Conservation (phyloP, 2,113 vertebrate species). For the Uria lomvia region DNA sequence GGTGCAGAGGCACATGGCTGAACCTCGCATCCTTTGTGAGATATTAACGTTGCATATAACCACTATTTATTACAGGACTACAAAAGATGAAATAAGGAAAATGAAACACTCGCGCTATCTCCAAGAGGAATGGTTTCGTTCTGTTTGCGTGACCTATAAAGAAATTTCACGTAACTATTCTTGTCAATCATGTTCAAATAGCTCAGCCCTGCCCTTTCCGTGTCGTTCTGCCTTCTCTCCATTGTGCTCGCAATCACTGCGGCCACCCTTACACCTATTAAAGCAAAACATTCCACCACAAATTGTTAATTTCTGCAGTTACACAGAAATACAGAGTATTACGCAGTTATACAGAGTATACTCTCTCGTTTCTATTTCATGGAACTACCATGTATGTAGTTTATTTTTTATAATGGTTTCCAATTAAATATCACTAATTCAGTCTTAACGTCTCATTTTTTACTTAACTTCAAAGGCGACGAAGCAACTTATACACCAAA, state of each 20-base stretch:
- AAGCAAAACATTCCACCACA: constrained; percentile 17
- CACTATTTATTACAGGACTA: constrained; percentile 31
- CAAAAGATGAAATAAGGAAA: constrained; percentile 30
- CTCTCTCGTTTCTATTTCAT: not conserved
- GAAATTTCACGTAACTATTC: constrained; percentile 54
- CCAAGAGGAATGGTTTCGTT: constrained; percentile 22
- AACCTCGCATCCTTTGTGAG: not conserved
- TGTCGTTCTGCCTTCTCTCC: not conserved
- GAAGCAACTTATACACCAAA: constrained; percentile 52
- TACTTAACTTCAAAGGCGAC: constrained; percentile 33
- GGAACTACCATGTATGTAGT: not conserved
- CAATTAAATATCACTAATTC: constrained; percentile 54
- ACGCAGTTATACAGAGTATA: not conserved
- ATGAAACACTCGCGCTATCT: not conserved
- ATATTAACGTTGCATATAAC: not conserved
- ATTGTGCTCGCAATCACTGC: not conserved
- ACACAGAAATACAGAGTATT: not conserved
- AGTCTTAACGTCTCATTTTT: constrained; percentile 57
- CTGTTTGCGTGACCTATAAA: constrained; percentile 58
- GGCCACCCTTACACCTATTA: not conserved
- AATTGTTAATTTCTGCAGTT: constrained; percentile 33
- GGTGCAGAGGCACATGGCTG: not conserved
- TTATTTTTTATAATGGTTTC: constrained; percentile 46
- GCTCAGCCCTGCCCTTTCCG: constrained; percentile 35
- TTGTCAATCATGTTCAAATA: constrained; percentile 61